Base-by-base conservation (phyloP, 2,113 vertebrate species). In the Prunella fulvescens region DNA sequence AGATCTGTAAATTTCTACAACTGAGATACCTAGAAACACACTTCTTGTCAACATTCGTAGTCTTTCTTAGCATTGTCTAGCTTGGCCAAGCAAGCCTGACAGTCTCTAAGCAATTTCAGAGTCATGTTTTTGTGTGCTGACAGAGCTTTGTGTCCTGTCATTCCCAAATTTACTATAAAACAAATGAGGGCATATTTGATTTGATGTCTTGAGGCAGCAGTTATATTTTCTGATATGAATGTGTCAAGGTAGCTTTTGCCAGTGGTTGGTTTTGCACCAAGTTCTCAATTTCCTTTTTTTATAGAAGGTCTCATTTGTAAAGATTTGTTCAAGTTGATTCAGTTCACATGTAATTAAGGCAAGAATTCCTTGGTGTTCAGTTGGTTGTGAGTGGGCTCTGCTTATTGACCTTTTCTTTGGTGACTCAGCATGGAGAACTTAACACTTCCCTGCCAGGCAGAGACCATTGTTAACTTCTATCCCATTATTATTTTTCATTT, bases 401-500 rank as follows among this genome's bases (percentile, higher is more conserved):
- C 88, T 90, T 88, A 74, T 92, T 96, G 95, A 96, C 86, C 90
- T 97, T 96, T 88, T 33, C 69, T 88, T 71, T 90, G 57, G 88
- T 95, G 94, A 92, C 87, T 96, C 93, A 92, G 82, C 76, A 22
- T 86, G 92, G 69, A 67, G 86, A 94, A 84, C 86, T 94, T 86
- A 73, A 79, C 90, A 92, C 86, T 86, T 92, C 56, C 93, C 93
- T 88, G 69, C 92, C 0, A 12, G 72, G 90, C 86, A 84, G 69
- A 84, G 50, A 72, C 72, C 92, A 78, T 81, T 95, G 86, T 94
- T 97, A 94, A 81, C 51, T 84, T 88, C 47, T 72, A 45, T 84
- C 71, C 64, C 71, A 16, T 94, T 92, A 92, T 97, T 96, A 94
- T 92, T 95, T 97, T 97, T 88, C 44, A 72, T 96, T 96, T 96